These are phyloP conservation scores for Siphlonurus alternatus DNA, from an alignment of 2,888 invertebrate species.

Conservation along the genomic window DNA sequence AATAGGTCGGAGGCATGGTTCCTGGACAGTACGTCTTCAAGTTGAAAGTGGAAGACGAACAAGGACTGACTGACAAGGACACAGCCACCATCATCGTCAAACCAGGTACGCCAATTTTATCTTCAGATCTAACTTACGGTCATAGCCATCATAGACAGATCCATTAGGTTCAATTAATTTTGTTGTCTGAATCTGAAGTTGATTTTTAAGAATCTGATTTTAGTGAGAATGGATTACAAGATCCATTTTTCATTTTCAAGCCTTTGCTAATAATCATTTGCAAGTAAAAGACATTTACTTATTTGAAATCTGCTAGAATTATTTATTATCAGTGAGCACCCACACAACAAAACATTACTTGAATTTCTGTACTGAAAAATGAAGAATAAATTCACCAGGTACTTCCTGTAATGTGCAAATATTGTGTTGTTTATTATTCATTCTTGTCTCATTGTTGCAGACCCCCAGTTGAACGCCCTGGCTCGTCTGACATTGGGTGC, in stretches of 20 bases:
- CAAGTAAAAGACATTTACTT: too few species aligned
- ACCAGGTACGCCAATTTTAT: conserved; percentile 30
- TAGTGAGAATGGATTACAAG: too few species aligned
- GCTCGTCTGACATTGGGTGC: conserved; percentile 69
- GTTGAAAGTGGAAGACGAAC: conserved; percentile 77
- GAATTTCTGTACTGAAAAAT: too few species aligned
- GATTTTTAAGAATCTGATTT: too few species aligned
- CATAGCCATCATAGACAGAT: neutral
- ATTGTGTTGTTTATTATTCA: too few species aligned
- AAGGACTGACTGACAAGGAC: conserved; percentile 67
- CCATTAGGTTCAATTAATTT: neutral
- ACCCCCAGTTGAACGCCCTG: conserved; percentile 54
- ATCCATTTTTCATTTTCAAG: too few species aligned
- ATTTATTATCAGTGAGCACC: too few species aligned
- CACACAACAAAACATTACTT: too few species aligned
- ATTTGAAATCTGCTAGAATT: too few species aligned
- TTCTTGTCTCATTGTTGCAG: too few species aligned
- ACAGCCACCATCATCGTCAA: conserved; percentile 72
- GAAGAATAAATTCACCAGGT: too few species aligned
- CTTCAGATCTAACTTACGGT: neutral
- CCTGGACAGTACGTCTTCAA: conserved; percentile 78
- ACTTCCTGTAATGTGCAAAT: too few species aligned
- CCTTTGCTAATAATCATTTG: neutral
- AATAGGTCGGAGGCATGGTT: conserved; percentile 70
- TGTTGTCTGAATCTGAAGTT: neutral